A percentile compares a stretch with the other conserved stretches of the same genome.
Conservation (phyloP, 2,888 invertebrate species). For the Chironomus riparius region DNA sequence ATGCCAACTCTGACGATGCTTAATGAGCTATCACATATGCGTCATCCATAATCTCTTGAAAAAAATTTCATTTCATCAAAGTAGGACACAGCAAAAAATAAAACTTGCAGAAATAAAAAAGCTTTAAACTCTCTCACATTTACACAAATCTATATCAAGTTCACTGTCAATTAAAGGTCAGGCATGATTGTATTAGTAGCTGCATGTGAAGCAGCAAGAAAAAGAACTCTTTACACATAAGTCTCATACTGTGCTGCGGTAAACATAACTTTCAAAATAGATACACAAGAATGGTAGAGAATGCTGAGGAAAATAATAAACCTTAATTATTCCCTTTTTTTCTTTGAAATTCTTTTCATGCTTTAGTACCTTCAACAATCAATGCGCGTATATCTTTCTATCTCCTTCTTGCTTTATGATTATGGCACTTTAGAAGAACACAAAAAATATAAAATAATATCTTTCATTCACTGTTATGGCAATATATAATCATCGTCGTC, state of each 20-base stretch:
- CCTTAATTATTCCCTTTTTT: slow-evolving; percentile 18
- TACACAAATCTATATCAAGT: slow-evolving; percentile 11
- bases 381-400: not conserved
- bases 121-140: too few species aligned
- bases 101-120: not conserved
- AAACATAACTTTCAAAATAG: not conserved
- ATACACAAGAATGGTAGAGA: not conserved
- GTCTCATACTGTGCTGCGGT: not conserved
- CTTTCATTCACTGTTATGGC: too few species aligned
- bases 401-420: not conserved
- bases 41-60: too few species aligned
- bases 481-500: not conserved
- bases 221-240: not conserved
- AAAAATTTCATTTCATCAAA: not conserved
- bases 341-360: not conserved
- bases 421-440: not conserved
- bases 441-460: not conserved
- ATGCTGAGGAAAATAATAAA: not conserved
- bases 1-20: too few species aligned
- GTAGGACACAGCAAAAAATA: not conserved
- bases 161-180: slow-evolving; percentile 26
- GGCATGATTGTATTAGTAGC: not conserved
- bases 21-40: too few species aligned
- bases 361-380: not conserved
- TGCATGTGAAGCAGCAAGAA: not conserved